Percentiles rank a stretch among this genome's conserved stretches.
Conservation (phyloP, 2,888 invertebrate genomes). For the Oscheius onirici region DNA sequence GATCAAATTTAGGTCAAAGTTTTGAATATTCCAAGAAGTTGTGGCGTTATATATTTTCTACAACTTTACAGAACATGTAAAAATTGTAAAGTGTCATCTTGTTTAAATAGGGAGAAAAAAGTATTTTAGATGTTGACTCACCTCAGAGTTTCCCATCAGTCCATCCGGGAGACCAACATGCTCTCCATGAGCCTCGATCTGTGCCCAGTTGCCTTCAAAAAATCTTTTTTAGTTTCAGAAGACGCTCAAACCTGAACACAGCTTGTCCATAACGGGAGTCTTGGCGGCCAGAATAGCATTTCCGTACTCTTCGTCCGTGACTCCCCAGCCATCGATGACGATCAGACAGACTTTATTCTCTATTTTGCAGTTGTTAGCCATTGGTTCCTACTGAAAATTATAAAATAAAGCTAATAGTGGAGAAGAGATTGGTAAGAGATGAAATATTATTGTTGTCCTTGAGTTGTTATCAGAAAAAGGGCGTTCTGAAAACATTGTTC, state of each 20-base stretch:
- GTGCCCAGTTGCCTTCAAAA: slow-evolving; percentile 64
- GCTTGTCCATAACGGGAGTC: slow-evolving; percentile 73
- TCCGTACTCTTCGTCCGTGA: slow-evolving; percentile 71
- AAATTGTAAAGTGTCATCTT: not conserved
- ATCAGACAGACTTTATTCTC: slow-evolving; percentile 72
- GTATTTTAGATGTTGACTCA: slow-evolving; percentile 6
- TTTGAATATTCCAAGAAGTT: not conserved
- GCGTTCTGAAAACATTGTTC: not conserved
- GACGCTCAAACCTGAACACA: slow-evolving; percentile 62
- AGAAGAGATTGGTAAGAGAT: not conserved
- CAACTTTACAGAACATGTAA: not conserved
- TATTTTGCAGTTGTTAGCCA: slow-evolving; percentile 37
- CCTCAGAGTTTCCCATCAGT: slow-evolving; percentile 74
- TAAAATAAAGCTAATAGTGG: not conserved
- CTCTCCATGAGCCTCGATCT: slow-evolving; percentile 73
- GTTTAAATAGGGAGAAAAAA: no score
- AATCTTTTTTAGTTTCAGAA: not conserved
- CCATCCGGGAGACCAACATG: slow-evolving; percentile 74
- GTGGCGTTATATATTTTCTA: not conserved
- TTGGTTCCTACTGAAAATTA: slow-evolving; percentile 2
- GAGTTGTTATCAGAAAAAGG: not conserved
- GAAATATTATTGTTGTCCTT: no score
- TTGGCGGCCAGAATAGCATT: slow-evolving; percentile 73
- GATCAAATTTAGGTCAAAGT: not conserved
- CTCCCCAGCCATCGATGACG: slow-evolving; percentile 74